phyloP scores from a whole-genome alignment of 2,113 vertebrate species.

The Vanacampus margaritifer region DNA sequence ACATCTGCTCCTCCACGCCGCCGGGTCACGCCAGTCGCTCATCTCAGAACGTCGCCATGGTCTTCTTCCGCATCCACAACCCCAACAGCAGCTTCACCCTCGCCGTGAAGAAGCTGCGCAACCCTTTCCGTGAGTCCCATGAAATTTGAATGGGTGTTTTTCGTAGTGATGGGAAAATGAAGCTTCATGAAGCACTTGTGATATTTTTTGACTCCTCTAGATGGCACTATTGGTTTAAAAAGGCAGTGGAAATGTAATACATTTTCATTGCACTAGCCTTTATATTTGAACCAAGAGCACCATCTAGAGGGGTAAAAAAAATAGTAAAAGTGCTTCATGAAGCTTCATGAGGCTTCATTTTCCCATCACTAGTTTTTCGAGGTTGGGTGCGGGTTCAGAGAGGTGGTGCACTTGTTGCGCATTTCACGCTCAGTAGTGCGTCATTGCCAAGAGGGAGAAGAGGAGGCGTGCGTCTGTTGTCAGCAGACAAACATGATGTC shows the following conservation, averaged over 20 bases:
- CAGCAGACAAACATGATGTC: slow-evolving; percentile 50
- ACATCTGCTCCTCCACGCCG: slow-evolving; percentile 79
- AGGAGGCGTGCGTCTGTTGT: slow-evolving; percentile 60
- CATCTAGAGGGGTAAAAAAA: too few species aligned
- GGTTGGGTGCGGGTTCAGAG: not conserved
- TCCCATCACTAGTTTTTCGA: slow-evolving; percentile 4
- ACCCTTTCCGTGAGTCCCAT: slow-evolving; percentile 86
- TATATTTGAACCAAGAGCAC: too few species aligned
- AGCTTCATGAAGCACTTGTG: too few species aligned
- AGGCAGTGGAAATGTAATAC: too few species aligned
- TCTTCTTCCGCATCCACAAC: slow-evolving; percentile 86
- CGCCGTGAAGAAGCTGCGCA: slow-evolving; percentile 79
- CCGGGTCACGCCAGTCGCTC: slow-evolving; percentile 72
- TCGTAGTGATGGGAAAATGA: too few species aligned
- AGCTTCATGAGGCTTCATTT: too few species aligned
- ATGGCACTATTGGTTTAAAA: too few species aligned
- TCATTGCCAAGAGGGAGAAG: slow-evolving; percentile 41
- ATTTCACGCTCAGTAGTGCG: slow-evolving; percentile 24
- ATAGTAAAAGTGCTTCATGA: too few species aligned
- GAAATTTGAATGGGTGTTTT: too few species aligned
- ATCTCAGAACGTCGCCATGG: slow-evolving; percentile 93
- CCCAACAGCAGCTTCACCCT: slow-evolving; percentile 85
- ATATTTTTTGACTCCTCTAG: too few species aligned
- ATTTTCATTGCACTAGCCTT: too few species aligned
- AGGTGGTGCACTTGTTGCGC: slow-evolving; percentile 6